Conservation (phyloP, 2,888 invertebrate species). For the Chorisops tibialis region DNA sequence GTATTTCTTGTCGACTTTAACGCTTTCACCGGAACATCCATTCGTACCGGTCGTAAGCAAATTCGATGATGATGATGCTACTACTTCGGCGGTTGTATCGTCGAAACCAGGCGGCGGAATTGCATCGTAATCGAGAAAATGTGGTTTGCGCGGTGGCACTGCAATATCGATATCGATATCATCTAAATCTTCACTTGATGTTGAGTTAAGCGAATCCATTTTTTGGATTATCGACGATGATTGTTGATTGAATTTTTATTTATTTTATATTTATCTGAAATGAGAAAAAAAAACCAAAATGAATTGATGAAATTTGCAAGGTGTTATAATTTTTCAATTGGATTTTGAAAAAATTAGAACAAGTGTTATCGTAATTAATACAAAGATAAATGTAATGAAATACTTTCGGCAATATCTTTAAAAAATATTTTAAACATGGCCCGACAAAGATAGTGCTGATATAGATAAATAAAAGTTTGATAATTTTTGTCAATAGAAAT, state of each 20-base stretch:
- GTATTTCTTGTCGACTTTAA: slow-evolving; percentile 51
- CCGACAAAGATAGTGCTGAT: no score
- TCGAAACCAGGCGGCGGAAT: slow-evolving; percentile 56
- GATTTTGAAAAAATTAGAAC: no score
- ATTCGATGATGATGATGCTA: slow-evolving; percentile 5
- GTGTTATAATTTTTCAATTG: background rate
- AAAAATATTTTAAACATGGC: no score
- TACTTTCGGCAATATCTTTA: no score
- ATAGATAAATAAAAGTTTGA: no score
- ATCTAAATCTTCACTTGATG: slow-evolving; percentile 35
- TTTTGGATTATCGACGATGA: background rate
- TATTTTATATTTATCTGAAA: slow-evolving; percentile 22
- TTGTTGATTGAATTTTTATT: background rate
- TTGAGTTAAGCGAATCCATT: slow-evolving; percentile 30
- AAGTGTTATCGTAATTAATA: no score
- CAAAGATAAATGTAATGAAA: no score
- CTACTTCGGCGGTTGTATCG: slow-evolving; percentile 33
- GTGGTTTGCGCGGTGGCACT: slow-evolving; percentile 55
- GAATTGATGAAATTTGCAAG: background rate
- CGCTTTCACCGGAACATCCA: slow-evolving; percentile 42
- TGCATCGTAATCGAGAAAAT: slow-evolving; percentile 63
- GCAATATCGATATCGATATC: slow-evolving; percentile 36
- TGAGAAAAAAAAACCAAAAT: background rate
- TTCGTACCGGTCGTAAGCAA: slow-evolving; percentile 23
- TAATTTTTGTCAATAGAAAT: no score